Base-by-base conservation (phyloP, 2,888 invertebrate genomes). In the Zaprionus obscuricornis region DNA sequence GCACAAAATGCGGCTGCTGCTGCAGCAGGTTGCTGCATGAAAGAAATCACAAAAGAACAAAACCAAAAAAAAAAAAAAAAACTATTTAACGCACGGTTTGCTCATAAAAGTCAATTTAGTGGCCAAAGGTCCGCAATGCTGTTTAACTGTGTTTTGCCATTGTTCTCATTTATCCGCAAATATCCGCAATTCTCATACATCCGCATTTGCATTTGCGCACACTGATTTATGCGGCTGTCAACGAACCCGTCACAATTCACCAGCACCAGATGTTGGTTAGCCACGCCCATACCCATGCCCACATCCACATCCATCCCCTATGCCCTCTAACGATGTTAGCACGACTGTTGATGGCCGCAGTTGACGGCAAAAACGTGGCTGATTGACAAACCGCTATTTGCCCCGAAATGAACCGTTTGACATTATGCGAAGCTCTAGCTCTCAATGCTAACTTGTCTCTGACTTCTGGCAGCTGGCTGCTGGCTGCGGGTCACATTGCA, bases 381-480 rank as follows among this genome's bases (percentile, higher is more conserved):
- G 79, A 78, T 83, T 83, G 83, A 83, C 83, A 83, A 79, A 68
- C 79, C 76, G 71, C 60, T 76, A 71, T 79, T 82, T 76, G 83
- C 71, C n/a, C n/a, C 64, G 40, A 83, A 78, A 83, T 76, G 79
- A 76, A 83, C 79, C 71, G 71, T 66, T 79, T 76, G 79, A 68
- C 74, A 55, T 68, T 7, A 22, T 22, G 7, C 22, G 4, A 22
- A 22, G 22, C 22, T 22, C 7, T 7, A 22, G 22, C 22, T 7
- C 4, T 4, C 4, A 4, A 5, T 22, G 4, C 22, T 22, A 22
- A 7, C 22, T 22, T 4, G 5, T 22, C 5, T 7, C 22, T 5
- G 7, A 22, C 63, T 13, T 31, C 45, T 24, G 37, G 11, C 18
- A 20, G 16, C 47, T 20, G 6, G 13, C 11, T 10, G 10, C 13